These are phyloP conservation scores for Hydrotaea cyrtoneurina DNA, from an alignment of 2,888 invertebrate genomes.

Conservation along the genomic window DNA sequence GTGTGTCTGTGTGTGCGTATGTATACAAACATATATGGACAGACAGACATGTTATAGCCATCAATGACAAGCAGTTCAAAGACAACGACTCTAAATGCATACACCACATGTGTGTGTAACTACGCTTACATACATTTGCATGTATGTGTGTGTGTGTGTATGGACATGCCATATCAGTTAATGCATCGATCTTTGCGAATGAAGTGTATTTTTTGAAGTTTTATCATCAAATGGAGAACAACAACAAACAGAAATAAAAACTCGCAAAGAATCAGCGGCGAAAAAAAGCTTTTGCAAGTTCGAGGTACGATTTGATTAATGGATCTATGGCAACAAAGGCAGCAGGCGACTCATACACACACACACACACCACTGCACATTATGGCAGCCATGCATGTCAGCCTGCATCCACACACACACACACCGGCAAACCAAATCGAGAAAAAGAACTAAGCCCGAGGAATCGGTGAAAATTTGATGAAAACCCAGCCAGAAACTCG, in stretches of 20 bases:
- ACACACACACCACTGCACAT: too few species aligned
- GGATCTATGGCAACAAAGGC: slow-evolving; percentile 37
- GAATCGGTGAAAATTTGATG: background rate
- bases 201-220: slow-evolving; percentile 41
- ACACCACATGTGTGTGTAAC: slow-evolving; percentile 35
- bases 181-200: slow-evolving; percentile 32
- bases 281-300: slow-evolving; percentile 60
- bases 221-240: background rate
- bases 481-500: slow-evolving; percentile 10
- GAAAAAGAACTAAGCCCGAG: background rate
- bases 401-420: too few species aligned
- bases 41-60: slow-evolving; percentile 49
- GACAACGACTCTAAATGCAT: slow-evolving; percentile 63
- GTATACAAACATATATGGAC: slow-evolving; percentile 18
- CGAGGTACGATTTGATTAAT: slow-evolving; percentile 68
- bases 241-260: background rate
- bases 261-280: slow-evolving; percentile 41
- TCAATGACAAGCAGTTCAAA: slow-evolving; percentile 67
- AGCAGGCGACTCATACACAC: background rate
- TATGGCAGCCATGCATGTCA: background rate
- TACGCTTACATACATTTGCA: slow-evolving; percentile 41
- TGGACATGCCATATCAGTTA: background rate
- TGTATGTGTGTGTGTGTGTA: slow-evolving; percentile 2
- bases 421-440: too few species aligned
- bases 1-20: background rate